Percentiles rank a stretch among this genome's conserved stretches.
Conservation (phyloP, 2,113 vertebrate genomes). For the Turdus rufiventris region DNA sequence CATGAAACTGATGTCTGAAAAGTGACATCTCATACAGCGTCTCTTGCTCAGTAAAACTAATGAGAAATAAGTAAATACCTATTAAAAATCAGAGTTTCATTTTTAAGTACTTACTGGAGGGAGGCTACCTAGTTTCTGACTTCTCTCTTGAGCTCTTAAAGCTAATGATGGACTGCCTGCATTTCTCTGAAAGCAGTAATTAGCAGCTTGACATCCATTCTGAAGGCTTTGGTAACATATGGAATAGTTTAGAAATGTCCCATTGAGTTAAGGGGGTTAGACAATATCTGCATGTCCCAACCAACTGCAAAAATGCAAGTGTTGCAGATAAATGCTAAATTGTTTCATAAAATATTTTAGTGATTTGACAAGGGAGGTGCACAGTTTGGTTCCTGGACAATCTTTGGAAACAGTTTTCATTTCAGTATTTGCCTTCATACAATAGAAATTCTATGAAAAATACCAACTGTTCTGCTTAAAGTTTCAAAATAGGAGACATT, state of each 20-base stretch:
- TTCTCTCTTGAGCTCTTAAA: neutral
- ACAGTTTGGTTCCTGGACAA: neutral
- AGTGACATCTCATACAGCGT: neutral
- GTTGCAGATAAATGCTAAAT: neutral
- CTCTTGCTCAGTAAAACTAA: neutral
- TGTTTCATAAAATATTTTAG: neutral
- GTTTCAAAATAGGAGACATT: conserved; percentile 28
- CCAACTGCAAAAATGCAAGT: neutral
- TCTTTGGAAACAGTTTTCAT: neutral
- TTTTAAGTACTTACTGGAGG: neutral
- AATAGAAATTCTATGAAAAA: neutral
- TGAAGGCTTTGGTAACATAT: neutral
- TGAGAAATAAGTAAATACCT: neutral
- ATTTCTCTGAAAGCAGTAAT: neutral
- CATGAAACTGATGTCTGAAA: neutral
- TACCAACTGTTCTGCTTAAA: neutral
- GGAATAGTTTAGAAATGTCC: neutral
- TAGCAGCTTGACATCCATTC: neutral
- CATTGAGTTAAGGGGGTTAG: neutral
- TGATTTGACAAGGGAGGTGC: neutral
- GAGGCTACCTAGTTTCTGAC: neutral
- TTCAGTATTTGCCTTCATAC: neutral
- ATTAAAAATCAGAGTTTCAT: neutral
- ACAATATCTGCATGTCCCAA: neutral
- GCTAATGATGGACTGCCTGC: neutral